phyloP scores from a whole-genome alignment of 2,797 vertebrate species.

The Xenops minutus region DNA sequence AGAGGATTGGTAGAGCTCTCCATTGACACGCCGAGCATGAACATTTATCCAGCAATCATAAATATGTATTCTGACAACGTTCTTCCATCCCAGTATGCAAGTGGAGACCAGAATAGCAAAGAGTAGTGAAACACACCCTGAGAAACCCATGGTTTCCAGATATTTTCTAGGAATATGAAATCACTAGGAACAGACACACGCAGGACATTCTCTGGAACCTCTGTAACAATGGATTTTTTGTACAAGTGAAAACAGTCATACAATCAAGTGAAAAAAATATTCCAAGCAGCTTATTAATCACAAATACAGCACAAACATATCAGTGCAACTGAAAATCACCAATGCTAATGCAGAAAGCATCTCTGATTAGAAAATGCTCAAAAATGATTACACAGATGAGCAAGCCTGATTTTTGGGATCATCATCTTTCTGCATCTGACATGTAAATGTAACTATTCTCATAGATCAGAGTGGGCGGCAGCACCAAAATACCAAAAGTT shows the following conservation, averaged over 20 bases:
- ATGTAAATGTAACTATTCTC: slow-evolving; percentile 34
- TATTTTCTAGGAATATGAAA: background rate
- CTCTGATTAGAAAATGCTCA: slow-evolving; percentile 59
- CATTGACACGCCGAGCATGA: slow-evolving; percentile 60
- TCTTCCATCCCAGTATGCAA: slow-evolving; percentile 53
- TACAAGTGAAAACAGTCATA: slow-evolving; percentile 22
- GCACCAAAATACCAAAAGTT: background rate
- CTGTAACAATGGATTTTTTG: background rate
- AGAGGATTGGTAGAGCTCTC: slow-evolving; percentile 57
- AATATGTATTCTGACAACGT: slow-evolving; percentile 68
- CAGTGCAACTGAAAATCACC: slow-evolving; percentile 40
- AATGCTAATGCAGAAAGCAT: slow-evolving; percentile 43
- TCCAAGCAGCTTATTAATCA: slow-evolving; percentile 50
- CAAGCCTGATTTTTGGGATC: slow-evolving; percentile 46
- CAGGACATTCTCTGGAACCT: background rate
- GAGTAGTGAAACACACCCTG: slow-evolving; percentile 11
- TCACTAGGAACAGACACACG: background rate
- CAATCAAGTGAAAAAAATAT: slow-evolving; percentile 31
- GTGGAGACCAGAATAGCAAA: slow-evolving; percentile 37
- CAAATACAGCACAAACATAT: slow-evolving; percentile 37
- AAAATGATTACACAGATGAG: slow-evolving; percentile 58
- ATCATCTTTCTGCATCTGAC: slow-evolving; percentile 26
- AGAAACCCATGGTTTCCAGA: background rate
- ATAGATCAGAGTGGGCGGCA: slow-evolving; percentile 33
- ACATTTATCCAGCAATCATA: slow-evolving; percentile 64